phyloP scores from a whole-genome alignment of 2,797 vertebrate species.

The Natrix natrix region DNA sequence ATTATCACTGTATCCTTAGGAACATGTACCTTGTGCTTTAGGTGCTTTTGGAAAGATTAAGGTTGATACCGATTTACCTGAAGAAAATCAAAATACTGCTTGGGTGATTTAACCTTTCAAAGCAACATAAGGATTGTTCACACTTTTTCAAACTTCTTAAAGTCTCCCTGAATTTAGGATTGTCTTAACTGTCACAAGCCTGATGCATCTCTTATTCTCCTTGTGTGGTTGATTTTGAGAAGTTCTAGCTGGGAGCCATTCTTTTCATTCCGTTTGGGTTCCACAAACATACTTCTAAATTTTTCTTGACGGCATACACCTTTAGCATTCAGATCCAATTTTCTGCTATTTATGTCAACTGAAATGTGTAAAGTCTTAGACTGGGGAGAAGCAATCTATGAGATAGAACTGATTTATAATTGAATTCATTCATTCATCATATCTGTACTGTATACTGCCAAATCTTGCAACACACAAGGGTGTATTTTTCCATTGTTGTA shows the following conservation, averaged over 20 bases:
- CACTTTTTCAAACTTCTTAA: not conserved
- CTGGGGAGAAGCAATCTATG: not conserved
- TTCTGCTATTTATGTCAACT: not conserved
- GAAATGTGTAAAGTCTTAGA: not conserved
- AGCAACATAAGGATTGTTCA: not conserved
- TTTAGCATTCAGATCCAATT: not conserved
- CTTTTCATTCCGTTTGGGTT: not conserved
- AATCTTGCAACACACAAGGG: not conserved
- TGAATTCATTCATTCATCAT: not conserved
- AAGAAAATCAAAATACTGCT: not conserved
- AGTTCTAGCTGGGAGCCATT: not conserved
- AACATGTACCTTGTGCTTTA: not conserved
- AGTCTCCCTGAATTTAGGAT: not conserved
- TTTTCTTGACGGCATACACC: not conserved
- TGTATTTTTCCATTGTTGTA: not conserved
- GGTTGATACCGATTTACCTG: not conserved
- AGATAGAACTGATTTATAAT: not conserved
- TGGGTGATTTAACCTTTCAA: not conserved
- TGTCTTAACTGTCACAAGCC: not conserved
- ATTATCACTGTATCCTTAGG: not conserved
- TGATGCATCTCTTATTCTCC: not conserved
- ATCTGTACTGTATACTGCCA: not conserved
- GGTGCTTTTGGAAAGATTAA: not conserved
- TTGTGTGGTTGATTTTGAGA: too few relatives aligned
- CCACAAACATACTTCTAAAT: not conserved